Evolutionary conservation across 2,888 invertebrate species (phyloP).

Genomic region (Pheosia tremula): DNA sequence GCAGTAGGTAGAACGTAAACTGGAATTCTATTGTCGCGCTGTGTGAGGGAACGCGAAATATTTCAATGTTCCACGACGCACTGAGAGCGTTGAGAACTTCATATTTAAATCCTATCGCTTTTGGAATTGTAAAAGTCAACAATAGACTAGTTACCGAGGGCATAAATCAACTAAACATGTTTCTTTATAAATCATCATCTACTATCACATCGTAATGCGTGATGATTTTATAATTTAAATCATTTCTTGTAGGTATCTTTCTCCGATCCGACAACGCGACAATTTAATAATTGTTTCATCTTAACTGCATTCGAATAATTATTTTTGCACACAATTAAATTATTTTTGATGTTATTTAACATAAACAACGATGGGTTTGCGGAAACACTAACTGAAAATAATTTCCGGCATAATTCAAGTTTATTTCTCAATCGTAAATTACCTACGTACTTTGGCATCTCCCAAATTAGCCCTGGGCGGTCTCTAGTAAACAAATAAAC

Average conservation of each 20-base stretch:
- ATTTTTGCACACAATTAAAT: neutral
- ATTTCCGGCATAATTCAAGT: neutral
- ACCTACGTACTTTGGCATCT: slow-evolving; percentile 14
- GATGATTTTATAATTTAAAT: no score
- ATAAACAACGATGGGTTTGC: neutral
- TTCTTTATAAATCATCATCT: slow-evolving; percentile 9
- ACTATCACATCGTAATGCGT: no score
- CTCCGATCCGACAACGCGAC: no score
- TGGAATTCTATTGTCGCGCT: slow-evolving; percentile 51
- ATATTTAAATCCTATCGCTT: slow-evolving; percentile 55
- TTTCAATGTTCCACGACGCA: slow-evolving; percentile 49
- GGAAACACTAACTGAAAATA: slow-evolving; percentile 2
- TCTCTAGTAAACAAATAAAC: slow-evolving; percentile 39
- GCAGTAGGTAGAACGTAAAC: slow-evolving; percentile 41
- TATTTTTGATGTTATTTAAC: neutral
- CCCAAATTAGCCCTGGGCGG: slow-evolving; percentile 38
- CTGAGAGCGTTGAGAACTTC: slow-evolving; percentile 58
- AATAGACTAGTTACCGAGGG: slow-evolving; percentile 34
- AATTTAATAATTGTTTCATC: no score
- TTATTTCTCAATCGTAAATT: slow-evolving; percentile 19
- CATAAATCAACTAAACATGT: slow-evolving; percentile 26
- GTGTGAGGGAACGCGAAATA: slow-evolving; percentile 61
- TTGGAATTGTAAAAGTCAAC: slow-evolving; percentile 27
- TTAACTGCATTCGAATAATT: neutral
- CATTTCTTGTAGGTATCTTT: no score